Percentiles rank a stretch among this genome's conserved stretches.
phyloP scores from a whole-genome alignment of 2,888 invertebrate genomes.

The Napeogenes inachia region DNA sequence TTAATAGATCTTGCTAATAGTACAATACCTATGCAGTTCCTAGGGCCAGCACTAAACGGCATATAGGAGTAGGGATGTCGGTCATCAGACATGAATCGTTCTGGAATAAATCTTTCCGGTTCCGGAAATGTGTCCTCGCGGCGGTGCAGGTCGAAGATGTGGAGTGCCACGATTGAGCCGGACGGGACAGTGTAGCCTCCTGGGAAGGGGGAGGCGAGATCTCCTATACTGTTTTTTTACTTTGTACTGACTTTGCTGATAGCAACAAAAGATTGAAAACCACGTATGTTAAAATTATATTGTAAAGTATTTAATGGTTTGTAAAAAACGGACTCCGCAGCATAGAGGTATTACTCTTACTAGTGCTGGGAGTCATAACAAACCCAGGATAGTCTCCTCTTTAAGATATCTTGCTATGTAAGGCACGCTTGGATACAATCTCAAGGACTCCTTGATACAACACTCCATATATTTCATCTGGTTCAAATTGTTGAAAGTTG shows the following conservation, averaged over 20 bases:
- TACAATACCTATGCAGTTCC: slow-evolving; percentile 55
- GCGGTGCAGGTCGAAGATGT: slow-evolving; percentile 79
- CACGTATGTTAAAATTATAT: too few relatives aligned
- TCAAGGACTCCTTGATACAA: slow-evolving; percentile 81
- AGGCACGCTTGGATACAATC: slow-evolving; percentile 81
- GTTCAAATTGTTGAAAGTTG: slow-evolving; percentile 74
- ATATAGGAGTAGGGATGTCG: slow-evolving; percentile 80
- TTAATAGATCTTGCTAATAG: too few relatives aligned
- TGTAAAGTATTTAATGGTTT: too few relatives aligned
- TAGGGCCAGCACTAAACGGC: slow-evolving; percentile 82
- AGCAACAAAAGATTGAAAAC: too few relatives aligned
- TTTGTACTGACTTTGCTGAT: too few relatives aligned
- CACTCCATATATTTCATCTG: slow-evolving; percentile 81
- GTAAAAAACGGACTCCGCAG: too few relatives aligned
- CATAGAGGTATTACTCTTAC: not conserved
- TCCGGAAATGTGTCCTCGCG: slow-evolving; percentile 80
- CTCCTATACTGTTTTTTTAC: too few relatives aligned
- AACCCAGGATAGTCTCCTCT: slow-evolving; percentile 76
- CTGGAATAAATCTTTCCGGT: slow-evolving; percentile 82
- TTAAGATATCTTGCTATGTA: slow-evolving; percentile 75
- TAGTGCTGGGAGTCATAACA: slow-evolving; percentile 17
- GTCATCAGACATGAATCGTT: slow-evolving; percentile 50
- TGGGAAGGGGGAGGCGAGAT: slow-evolving; percentile 41
- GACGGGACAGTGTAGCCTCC: slow-evolving; percentile 69
- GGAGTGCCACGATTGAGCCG: slow-evolving; percentile 63